Conservation (phyloP, 1,140 invertebrate species). For the Achroia grisella region DNA sequence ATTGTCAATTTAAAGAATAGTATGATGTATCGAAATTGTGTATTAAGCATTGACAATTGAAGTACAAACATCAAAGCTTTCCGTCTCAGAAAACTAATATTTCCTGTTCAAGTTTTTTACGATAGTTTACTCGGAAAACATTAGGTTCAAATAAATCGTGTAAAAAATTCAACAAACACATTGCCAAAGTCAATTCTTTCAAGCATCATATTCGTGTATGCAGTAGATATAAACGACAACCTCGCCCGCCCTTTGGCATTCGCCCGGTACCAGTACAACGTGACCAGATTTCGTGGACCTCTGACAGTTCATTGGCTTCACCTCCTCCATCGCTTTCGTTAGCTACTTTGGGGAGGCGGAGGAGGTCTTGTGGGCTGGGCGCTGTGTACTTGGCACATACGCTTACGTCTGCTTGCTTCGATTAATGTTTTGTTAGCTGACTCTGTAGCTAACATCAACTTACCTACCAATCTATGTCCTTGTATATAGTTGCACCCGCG, state of each 20-base stretch:
- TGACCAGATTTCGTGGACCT: slow-evolving; percentile 30
- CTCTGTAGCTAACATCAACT: slow-evolving; percentile 29
- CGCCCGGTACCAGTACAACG: slow-evolving; percentile 29
- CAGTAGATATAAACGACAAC: slow-evolving; percentile 16
- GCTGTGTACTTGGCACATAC: slow-evolving; percentile 36
- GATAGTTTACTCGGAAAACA: neutral
- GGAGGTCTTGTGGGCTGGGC: slow-evolving; percentile 20
- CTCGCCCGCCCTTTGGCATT: slow-evolving; percentile 39
- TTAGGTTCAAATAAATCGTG: slow-evolving; percentile 6
- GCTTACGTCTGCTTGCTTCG: slow-evolving; percentile 28
- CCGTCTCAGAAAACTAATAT: no score
- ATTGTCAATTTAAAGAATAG: no score
- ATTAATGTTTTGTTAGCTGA: slow-evolving; percentile 49
- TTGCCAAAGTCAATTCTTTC: slow-evolving; percentile 37
- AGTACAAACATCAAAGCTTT: no score
- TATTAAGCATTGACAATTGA: no score
- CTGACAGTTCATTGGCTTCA: slow-evolving; percentile 32
- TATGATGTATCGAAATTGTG: no score
- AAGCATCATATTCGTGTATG: slow-evolving; percentile 15
- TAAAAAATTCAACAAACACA: slow-evolving; percentile 11
- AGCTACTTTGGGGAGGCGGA: slow-evolving; percentile 19
- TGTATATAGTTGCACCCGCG: slow-evolving; percentile 32
- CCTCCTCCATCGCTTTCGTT: slow-evolving; percentile 13
- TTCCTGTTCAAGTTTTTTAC: no score
- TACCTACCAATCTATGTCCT: slow-evolving; percentile 19